Base-by-base conservation (phyloP, 2,888 invertebrate species). In the Congeria kusceri region DNA sequence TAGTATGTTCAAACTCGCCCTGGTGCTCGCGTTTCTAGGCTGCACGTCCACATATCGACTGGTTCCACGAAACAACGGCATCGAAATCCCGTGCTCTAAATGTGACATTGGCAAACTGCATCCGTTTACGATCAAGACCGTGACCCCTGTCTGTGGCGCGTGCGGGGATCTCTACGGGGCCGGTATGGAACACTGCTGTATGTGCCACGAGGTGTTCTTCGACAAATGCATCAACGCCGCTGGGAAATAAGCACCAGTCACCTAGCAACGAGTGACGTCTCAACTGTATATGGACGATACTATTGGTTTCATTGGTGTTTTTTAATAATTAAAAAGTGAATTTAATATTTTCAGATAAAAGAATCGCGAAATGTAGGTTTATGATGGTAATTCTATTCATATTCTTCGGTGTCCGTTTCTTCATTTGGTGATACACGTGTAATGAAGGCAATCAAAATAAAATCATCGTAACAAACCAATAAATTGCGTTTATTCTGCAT, bases 181-280 rank as follows among this genome's bases (percentile, higher is more conserved):
- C 18, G 83, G 80, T 25, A 79, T 68, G 53, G 83, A 83, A 62
- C 74, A 77, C 68, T 83, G 83, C 44, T 83, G 83, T 46, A 56
- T 83, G 61, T 83, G 83, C 29, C 79, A 83, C 47, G 29, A 70
- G 20, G 46, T 71, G 47, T 83, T 83, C 61, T 75, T 63, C 23
- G 53, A 63, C 5, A 66, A 74, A 29, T 79, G 79, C 32, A 44
- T 53, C 7, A 53, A 49, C 23, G 79, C 79, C 11, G 70, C 70
- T 15, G 61, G 57, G 29, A 71, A 65, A 58, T 65, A 59, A 44
- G 27, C 25, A 56, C 11, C 15, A 39, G 39, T 13, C 9, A 39
- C 3, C 9, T 39, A 11, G 39, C 39, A 39, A 39, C 39, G 39
- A 13, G 13, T 15, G 9, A 15, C 39, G 39, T 39, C 39, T 39